phyloP scores from a whole-genome alignment of 2,888 invertebrate genomes.

The Drosophila lacicola region DNA sequence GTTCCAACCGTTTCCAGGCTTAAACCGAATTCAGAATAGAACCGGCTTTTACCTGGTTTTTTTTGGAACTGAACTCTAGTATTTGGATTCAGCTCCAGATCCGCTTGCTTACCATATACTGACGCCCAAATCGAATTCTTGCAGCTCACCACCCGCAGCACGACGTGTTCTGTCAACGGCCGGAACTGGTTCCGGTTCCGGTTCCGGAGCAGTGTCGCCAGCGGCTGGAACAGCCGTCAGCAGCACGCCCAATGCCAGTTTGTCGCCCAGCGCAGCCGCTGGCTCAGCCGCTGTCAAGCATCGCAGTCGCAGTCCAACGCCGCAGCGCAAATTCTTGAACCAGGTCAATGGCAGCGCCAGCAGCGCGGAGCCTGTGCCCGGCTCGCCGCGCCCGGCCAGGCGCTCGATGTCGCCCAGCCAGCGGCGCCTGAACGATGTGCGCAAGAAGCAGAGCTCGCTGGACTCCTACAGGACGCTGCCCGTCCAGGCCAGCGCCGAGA shows the following conservation, averaged over 20 bases:
- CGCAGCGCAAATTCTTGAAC: constrained; percentile 85
- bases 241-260: constrained; percentile 33
- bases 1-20: no score
- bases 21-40: background rate
- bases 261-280: constrained; percentile 63
- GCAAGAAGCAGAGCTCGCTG: constrained; percentile 83
- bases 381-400: constrained; percentile 77
- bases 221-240: constrained; percentile 13
- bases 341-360: constrained; percentile 37
- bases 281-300: constrained; percentile 67
- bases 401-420: constrained; percentile 85
- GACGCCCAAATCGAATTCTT: constrained; percentile 12
- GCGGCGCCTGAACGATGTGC: constrained; percentile 82
- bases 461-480: constrained; percentile 78
- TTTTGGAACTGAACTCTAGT: no score
- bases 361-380: constrained; percentile 35
- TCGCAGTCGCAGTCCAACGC: constrained; percentile 86
- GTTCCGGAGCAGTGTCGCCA: constrained; percentile 15
- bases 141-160: constrained; percentile 84
- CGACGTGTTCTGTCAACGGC: constrained; percentile 76
- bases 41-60: no score
- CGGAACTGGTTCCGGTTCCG: constrained; percentile 9
- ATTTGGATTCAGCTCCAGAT: background rate
- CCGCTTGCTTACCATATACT: background rate
- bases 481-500: background rate